phyloP scores from a whole-genome alignment of 1,140 invertebrate species.

The Drosophila melanica region DNA sequence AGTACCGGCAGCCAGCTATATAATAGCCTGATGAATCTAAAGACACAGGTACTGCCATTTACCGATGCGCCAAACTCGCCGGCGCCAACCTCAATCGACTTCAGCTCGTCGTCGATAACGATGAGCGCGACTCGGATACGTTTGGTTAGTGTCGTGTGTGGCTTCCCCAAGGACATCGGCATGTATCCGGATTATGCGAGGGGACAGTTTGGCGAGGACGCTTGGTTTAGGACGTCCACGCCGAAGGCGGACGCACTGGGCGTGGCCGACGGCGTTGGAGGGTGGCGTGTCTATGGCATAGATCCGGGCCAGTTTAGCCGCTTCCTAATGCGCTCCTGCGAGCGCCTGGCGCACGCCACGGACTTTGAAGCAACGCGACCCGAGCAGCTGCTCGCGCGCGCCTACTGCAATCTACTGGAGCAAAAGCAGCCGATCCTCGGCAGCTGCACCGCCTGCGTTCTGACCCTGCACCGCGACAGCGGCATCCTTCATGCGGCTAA shows the following conservation, averaged over 20 bases:
- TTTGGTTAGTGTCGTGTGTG: slow-evolving; percentile 51
- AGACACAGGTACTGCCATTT: neutral
- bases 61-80: too few species aligned
- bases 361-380: slow-evolving; percentile 26
- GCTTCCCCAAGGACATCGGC: slow-evolving; percentile 52
- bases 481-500: slow-evolving; percentile 96
- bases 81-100: neutral
- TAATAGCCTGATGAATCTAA: slow-evolving; percentile 3
- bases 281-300: slow-evolving; percentile 55
- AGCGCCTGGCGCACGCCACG: slow-evolving; percentile 16
- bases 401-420: slow-evolving; percentile 84
- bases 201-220: slow-evolving; percentile 65
- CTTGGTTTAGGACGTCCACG: slow-evolving; percentile 51
- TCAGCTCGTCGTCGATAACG: neutral
- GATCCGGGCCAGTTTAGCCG: slow-evolving; percentile 59
- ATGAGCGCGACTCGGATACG: neutral
- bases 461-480: slow-evolving; percentile 94
- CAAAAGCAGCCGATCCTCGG: slow-evolving; percentile 84
- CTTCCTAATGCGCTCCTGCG: slow-evolving; percentile 58
- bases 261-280: slow-evolving; percentile 65
- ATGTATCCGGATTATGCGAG: slow-evolving; percentile 14
- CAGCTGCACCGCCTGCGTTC: slow-evolving; percentile 85
- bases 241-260: slow-evolving; percentile 36
- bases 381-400: slow-evolving; percentile 37
- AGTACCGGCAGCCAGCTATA: slow-evolving; percentile 5